Conservation (phyloP, 2,888 invertebrate genomes). For the Carpatolechia fugitivella region DNA sequence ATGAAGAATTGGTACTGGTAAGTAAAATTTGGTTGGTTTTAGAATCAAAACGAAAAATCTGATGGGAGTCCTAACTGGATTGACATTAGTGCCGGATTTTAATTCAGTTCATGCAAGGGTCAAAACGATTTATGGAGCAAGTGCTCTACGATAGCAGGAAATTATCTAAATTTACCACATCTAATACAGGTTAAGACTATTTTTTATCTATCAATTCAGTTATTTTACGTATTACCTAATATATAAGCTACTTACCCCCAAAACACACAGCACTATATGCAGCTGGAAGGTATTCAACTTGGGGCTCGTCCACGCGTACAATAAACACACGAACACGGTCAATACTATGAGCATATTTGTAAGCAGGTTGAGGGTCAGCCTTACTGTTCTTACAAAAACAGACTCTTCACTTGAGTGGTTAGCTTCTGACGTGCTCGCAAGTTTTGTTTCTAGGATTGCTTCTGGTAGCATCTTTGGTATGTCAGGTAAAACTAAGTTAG, state of each 20-base stretch:
- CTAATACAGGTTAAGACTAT: too few relatives aligned
- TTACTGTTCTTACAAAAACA: conserved; percentile 27
- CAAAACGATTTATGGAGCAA: too few relatives aligned
- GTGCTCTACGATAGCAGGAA: too few relatives aligned
- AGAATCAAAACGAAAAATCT: too few relatives aligned
- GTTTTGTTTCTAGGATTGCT: not conserved
- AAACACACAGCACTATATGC: conserved; percentile 42
- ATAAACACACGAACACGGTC: conserved; percentile 37
- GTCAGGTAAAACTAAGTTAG: too few relatives aligned
- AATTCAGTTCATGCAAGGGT: too few relatives aligned
- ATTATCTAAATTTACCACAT: too few relatives aligned
- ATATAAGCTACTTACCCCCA: conserved; percentile 39
- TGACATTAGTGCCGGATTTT: too few relatives aligned
- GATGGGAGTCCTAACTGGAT: too few relatives aligned
- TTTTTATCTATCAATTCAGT: too few relatives aligned
- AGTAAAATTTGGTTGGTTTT: not conserved
- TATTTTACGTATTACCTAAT: not conserved
- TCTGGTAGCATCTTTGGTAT: not conserved
- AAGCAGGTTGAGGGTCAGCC: conserved; percentile 33
- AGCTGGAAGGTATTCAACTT: conserved; percentile 28
- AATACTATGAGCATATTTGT: conserved; percentile 36
- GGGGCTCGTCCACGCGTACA: conserved; percentile 30
- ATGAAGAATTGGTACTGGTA: conserved; percentile 51
- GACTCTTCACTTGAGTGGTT: not conserved
- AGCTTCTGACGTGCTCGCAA: not conserved